Evolutionary conservation across 2,888 invertebrate genomes (phyloP).

Genomic region (Drosophila dives): DNA sequence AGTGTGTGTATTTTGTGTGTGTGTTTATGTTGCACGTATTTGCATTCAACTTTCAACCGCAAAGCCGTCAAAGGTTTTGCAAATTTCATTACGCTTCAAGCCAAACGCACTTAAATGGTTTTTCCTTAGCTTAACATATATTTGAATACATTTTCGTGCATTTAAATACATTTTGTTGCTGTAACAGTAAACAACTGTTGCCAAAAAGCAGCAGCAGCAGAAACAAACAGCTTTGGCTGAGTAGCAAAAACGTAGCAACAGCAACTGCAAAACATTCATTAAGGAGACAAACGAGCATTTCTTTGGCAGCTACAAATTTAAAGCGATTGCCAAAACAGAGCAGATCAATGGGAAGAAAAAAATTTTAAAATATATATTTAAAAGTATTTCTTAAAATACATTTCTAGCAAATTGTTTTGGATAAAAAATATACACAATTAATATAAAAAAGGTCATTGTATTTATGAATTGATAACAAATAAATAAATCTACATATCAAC

Average conservation of each 20-base stretch:
- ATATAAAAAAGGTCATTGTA: background rate
- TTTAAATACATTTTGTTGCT: background rate
- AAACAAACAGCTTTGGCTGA: slow-evolving; percentile 7
- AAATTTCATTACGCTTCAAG: slow-evolving; percentile 50
- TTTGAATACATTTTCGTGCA: background rate
- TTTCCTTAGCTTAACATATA: slow-evolving; percentile 3
- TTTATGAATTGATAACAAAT: too few relatives aligned
- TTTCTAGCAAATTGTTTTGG: too few relatives aligned
- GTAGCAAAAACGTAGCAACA: background rate
- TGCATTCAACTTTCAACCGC: slow-evolving; percentile 39
- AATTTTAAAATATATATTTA: too few relatives aligned
- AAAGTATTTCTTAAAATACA: background rate
- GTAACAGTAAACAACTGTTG: slow-evolving; percentile 3
- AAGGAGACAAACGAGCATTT: slow-evolving; percentile 28
- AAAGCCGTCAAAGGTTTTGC: slow-evolving; percentile 52
- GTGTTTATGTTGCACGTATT: slow-evolving; percentile 14
- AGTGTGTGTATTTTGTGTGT: background rate
- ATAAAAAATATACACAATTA: background rate
- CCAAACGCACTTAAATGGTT: slow-evolving; percentile 15
- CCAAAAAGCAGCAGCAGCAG: slow-evolving; percentile 12
- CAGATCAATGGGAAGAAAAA: background rate
- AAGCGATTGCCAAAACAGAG: slow-evolving; percentile 7
- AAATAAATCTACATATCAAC: too few relatives aligned
- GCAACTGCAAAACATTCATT: slow-evolving; percentile 17
- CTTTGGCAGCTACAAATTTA: slow-evolving; percentile 1